Conservation (phyloP, 2,113 vertebrate species). For the Aphyosemion australe region DNA sequence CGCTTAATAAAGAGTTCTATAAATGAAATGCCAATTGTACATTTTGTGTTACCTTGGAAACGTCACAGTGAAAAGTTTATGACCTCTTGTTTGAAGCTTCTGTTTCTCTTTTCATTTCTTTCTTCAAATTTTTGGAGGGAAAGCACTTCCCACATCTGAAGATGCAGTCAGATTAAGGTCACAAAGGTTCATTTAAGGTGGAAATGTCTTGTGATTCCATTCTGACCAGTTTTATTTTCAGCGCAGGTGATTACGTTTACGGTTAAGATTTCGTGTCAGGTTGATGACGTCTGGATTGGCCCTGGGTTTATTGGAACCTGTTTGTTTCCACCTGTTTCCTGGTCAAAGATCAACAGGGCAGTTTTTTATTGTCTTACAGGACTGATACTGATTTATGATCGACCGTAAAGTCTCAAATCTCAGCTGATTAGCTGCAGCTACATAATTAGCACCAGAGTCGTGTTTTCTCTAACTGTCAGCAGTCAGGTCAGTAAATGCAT, state of each 20-base stretch:
- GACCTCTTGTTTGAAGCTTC: too few relatives aligned
- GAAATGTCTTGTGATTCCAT: neutral
- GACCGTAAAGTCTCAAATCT: neutral
- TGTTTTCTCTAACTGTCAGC: neutral
- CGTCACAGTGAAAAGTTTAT: too few relatives aligned
- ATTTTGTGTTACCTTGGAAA: too few relatives aligned
- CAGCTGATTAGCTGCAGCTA: neutral
- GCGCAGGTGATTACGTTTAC: neutral
- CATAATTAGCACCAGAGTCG: neutral
- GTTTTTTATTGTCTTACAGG: neutral
- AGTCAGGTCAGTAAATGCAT: too few relatives aligned
- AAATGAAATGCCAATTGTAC: too few relatives aligned
- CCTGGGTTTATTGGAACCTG: neutral
- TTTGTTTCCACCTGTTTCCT: neutral
- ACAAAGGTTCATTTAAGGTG: neutral
- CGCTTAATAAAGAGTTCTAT: too few relatives aligned
- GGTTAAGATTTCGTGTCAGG: too few relatives aligned
- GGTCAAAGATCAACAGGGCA: neutral
- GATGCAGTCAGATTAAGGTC: too few relatives aligned
- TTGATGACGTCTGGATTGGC: neutral
- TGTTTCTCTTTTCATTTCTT: too few relatives aligned
- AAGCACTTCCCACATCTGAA: neutral
- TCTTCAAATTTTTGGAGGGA: too few relatives aligned
- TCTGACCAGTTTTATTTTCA: neutral
- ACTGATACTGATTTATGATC: neutral